A percentile compares a stretch with the other conserved stretches of the same genome.
Conservation (phyloP, 2,113 vertebrate genomes). For the Naja naja region DNA sequence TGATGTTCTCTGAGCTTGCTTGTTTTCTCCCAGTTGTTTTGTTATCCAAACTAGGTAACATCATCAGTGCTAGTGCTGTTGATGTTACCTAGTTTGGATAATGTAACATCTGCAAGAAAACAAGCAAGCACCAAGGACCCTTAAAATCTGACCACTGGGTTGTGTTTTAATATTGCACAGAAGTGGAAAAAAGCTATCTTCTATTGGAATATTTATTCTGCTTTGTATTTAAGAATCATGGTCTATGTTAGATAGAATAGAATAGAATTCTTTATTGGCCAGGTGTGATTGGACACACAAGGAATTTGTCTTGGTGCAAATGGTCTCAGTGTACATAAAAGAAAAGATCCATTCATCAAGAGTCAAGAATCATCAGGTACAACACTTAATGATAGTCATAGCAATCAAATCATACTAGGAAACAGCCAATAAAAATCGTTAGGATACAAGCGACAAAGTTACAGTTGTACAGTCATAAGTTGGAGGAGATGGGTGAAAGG, state of each 20-base stretch:
- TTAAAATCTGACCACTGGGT: background rate
- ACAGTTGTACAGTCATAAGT: too few species aligned
- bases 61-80: background rate
- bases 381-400: too few species aligned
- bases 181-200: background rate
- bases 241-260: background rate
- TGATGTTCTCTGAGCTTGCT: background rate
- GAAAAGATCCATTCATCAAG: too few species aligned
- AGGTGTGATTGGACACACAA: too few species aligned
- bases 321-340: too few species aligned
- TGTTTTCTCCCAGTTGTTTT: background rate
- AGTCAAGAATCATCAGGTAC: too few species aligned
- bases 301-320: too few species aligned
- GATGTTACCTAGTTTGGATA: background rate
- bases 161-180: background rate
- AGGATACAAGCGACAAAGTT: too few species aligned
- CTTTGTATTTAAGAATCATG: background rate
- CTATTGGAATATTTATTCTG: background rate
- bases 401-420: too few species aligned
- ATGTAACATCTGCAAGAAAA: background rate
- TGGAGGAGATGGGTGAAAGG: too few species aligned
- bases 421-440: too few species aligned
- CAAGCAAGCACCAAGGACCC: background rate
- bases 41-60: background rate
- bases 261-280: too few species aligned